These are phyloP conservation scores for Cheilosia urbana DNA, from an alignment of 2,888 invertebrate genomes.

Conservation along the genomic window DNA sequence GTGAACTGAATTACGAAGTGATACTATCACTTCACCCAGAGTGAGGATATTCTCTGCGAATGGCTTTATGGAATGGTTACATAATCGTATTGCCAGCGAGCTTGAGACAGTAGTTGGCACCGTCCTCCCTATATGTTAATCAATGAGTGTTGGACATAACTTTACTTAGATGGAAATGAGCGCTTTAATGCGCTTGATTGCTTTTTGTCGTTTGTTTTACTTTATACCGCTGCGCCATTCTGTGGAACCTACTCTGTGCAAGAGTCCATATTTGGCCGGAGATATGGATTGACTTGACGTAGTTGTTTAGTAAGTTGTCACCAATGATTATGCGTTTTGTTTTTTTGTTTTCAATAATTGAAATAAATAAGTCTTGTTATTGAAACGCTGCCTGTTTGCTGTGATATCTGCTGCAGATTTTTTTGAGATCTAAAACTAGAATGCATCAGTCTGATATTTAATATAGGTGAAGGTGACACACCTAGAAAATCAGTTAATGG, in stretches of 20 bases:
- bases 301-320: slow-evolving; percentile 68
- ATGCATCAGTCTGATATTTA: too few species aligned
- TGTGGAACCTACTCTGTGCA: slow-evolving; percentile 37
- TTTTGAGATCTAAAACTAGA: too few species aligned
- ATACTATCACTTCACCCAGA: slow-evolving; percentile 63
- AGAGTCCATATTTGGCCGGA: slow-evolving; percentile 57
- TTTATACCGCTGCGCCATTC: background rate
- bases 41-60: slow-evolving; percentile 29
- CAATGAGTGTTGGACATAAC: slow-evolving; percentile 71
- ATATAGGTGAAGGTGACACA: too few species aligned
- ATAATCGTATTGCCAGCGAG: slow-evolving; percentile 29
- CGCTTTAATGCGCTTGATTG: slow-evolving; percentile 54
- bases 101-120: slow-evolving; percentile 11
- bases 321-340: slow-evolving; percentile 23
- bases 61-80: slow-evolving; percentile 54
- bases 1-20: slow-evolving; percentile 74
- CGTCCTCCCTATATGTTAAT: slow-evolving; percentile 68
- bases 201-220: slow-evolving; percentile 21
- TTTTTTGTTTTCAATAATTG: background rate
- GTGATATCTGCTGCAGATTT: background rate
- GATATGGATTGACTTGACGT: slow-evolving; percentile 50
- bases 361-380: slow-evolving; percentile 4
- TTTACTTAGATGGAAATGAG: slow-evolving; percentile 71
- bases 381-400: slow-evolving; percentile 9
- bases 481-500: too few species aligned